Evolutionary conservation across 2,888 invertebrate species (phyloP).

Genomic region (Eupeodes latifasciatus): DNA sequence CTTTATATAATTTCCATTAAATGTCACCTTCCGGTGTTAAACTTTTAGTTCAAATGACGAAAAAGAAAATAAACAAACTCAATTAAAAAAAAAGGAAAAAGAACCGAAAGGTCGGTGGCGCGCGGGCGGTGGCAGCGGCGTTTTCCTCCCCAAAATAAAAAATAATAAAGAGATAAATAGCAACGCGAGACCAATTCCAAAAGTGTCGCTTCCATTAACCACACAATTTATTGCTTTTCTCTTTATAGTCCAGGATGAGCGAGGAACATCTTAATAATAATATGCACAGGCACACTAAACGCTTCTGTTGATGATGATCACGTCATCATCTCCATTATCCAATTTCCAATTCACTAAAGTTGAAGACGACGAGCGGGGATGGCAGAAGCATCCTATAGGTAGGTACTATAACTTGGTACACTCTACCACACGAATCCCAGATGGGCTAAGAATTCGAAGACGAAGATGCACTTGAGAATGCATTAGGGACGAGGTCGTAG

Average conservation of each 20-base stretch:
- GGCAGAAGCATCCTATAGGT: too few species aligned
- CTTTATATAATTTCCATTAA: constrained; percentile 57
- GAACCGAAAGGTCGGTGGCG: constrained; percentile 21
- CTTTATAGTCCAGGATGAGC: constrained; percentile 50
- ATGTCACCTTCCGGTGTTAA: constrained; percentile 69
- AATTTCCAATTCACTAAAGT: constrained; percentile 30
- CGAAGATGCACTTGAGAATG: constrained; percentile 71
- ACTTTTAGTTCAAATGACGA: constrained; percentile 24
- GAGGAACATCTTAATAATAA: constrained; percentile 73
- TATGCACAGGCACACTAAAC: constrained; percentile 61
- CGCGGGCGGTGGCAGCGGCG: not conserved
- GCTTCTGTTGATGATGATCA: constrained; percentile 71
- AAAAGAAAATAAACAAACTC: constrained; percentile 8
- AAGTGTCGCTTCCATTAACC: constrained; percentile 75
- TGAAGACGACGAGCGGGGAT: not conserved
- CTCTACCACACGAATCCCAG: constrained; percentile 44
- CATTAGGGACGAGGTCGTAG: constrained; percentile 73
- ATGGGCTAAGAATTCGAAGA: constrained; percentile 41
- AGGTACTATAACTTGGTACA: constrained; percentile 3
- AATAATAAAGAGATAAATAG: constrained; percentile 52
- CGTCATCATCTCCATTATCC: constrained; percentile 62
- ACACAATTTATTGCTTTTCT: constrained; percentile 73
- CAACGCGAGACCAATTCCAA: constrained; percentile 66
- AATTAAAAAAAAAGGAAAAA: constrained; percentile 21
- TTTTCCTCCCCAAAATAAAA: constrained; percentile 20